Evolutionary conservation across 1,140 invertebrate genomes (phyloP), one percentile per base, ranked within the genome.

Genomic region (Heliconius hermathena): DNA sequence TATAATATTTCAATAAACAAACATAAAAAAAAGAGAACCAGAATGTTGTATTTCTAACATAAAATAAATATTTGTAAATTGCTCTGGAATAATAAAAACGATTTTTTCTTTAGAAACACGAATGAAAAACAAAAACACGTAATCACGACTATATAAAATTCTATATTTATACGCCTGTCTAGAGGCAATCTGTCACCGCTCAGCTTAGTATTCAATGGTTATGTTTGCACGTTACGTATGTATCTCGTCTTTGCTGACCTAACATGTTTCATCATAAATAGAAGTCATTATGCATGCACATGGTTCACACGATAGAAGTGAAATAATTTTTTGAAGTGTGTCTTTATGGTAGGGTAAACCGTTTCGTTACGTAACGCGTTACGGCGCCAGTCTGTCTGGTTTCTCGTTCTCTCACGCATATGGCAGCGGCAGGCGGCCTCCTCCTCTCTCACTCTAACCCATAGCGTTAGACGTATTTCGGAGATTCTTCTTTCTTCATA

Each of bases 241-340:
- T 52, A 52, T 74, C 73, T 54, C 70, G 52, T 76, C 49, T 71
- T 33, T 71, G 57, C 66, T 73, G 60, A 60, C 46, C 66, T 54
- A 75, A 79, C 77, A 57, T 66, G 72, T 73, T 79, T 76, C 49
- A 46, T 72, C 78, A 79, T 76, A 76, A 49, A 36, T 71, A n/a
- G 22, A 71, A 57, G 74, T 75, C 33, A 79, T 79, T 79, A 79
- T 79, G 78, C 78, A 79, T 79, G 78, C 66, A 79, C 73, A 76
- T 70, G 73, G 49, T 46, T 18, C 46, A 46, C 38, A n/a, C 20
- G 26, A 71, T 29, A 54, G 57, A 75, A 41, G 70, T 76, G 26
- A 76, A 79, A 76, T 46, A 16, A 4, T 46, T 13, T 46, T 46
- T 46, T 46, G 3, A 46, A 46, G 41, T 46, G 11, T 13, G 1